Evolutionary conservation across 2,113 vertebrate genomes (phyloP), one percentile per base, ranked within the genome.

Genomic region (Psilopsiagon aymara): DNA sequence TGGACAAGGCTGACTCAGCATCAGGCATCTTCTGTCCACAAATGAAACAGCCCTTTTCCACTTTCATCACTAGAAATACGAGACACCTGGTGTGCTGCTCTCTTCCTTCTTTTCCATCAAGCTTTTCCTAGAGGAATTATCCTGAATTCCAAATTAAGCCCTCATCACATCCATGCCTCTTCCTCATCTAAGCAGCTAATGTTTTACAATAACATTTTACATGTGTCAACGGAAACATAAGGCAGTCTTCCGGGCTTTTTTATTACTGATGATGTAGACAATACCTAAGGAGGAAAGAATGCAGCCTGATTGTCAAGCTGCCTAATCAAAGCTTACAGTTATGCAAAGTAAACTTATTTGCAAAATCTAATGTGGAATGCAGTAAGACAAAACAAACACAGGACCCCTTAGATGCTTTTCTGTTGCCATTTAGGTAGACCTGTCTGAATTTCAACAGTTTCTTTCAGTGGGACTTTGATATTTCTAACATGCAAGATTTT

Each of bases 331-430:
- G 39, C 29, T 86, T 67, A 29, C 33, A 86, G 31, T 39, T 81
- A 81, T 7, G 35, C 44, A 81, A 95, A 92, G 35, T 66, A 95
- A 76, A 93, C 63, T 53, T 86, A 90, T 88, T 91, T 95, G 55
- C 41, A 94, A 86, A 92, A 75, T 66, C 55, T 77, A 17, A 73
- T 53, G 37, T 74, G 41, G n/a, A 92, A 83, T 20, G 81, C 75
- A 46, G 74, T 10, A 66, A 79, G 46, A 77, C 49, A 91, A 84
- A 81, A 91, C 49, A 75, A 95, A 86, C 63, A 76, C 14, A 27
- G 66, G 39, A 71, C 35, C 10, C 46, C 43, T 35, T 33, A 28
- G 53, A 82, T 69, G 39, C 8, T 31, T 62, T 86, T 21, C 35
- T 60, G 33, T 64, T 60, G 52, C 52, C 43, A n/a, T 17, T 83